Evolutionary conservation across 2,797 vertebrate species (phyloP).

Genomic region (Antrozous pallidus): DNA sequence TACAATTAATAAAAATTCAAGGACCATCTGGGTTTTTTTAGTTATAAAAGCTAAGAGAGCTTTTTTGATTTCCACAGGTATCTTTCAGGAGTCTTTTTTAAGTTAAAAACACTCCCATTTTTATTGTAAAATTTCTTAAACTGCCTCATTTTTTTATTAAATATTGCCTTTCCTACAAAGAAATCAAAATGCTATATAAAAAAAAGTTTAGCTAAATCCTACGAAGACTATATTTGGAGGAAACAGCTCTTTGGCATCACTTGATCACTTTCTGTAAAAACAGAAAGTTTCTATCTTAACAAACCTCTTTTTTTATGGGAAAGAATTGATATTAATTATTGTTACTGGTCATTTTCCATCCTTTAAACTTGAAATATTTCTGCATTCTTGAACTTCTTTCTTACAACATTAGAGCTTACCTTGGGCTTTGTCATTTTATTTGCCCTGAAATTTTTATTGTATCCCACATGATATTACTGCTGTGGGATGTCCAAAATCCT

Average conservation of each 20-base stretch:
- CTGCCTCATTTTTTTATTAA: background rate
- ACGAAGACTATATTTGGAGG: background rate
- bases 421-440: background rate
- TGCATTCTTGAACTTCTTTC: background rate
- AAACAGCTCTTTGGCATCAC: conserved; percentile 9
- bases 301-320: background rate
- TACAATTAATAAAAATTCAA: background rate
- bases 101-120: background rate
- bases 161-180: background rate
- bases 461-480: background rate
- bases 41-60: background rate
- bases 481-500: background rate
- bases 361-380: background rate
- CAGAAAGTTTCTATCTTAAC: background rate
- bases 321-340: background rate
- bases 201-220: conserved; percentile 2
- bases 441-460: background rate
- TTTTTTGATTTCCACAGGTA: background rate
- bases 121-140: background rate
- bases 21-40: background rate
- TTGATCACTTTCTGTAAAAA: conserved; percentile 27
- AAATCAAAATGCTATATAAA: background rate
- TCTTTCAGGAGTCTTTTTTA: background rate
- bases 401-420: background rate
- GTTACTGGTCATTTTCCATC: background rate